phyloP scores from a whole-genome alignment of 2,113 vertebrate species.

The Nerophis ophidion region DNA sequence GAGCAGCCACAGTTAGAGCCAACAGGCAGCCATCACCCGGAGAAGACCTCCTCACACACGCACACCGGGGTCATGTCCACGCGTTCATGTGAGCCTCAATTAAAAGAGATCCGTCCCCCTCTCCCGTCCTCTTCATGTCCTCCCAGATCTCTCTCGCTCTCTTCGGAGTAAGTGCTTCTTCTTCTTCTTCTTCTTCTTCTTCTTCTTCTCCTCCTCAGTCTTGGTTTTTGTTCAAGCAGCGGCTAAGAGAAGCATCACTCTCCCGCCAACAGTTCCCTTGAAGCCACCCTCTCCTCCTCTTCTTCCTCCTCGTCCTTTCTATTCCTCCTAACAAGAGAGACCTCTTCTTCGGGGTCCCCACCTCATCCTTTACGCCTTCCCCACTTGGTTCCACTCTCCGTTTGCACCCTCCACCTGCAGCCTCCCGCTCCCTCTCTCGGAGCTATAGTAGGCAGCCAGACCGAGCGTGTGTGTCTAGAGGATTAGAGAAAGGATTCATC shows the following conservation, averaged over 20 bases:
- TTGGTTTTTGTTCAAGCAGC: conserved; percentile 46
- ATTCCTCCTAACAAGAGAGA: conserved; percentile 34
- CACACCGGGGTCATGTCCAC: conserved; percentile 35
- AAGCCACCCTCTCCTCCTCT: conserved; percentile 24
- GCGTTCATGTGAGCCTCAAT: conserved; percentile 43
- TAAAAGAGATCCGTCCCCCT: conserved; percentile 21
- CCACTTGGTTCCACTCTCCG: conserved; percentile 34
- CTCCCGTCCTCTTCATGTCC: conserved; percentile 43
- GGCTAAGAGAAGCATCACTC: conserved; percentile 28
- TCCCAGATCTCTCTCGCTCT: background rate
- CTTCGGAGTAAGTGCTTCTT: conserved; percentile 12
- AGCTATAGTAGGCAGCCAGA: conserved; percentile 55
- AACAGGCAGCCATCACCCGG: conserved; percentile 29
- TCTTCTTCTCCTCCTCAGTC: conserved; percentile 12
- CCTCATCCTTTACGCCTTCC: conserved; percentile 51
- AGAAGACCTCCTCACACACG: conserved; percentile 24
- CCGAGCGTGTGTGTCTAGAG: conserved; percentile 68
- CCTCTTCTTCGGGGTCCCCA: conserved; percentile 40
- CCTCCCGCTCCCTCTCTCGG: conserved; percentile 45
- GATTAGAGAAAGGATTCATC: conserved; percentile 72
- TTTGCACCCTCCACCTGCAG: conserved; percentile 46
- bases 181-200: conserved; percentile 4
- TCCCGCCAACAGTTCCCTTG: conserved; percentile 14
- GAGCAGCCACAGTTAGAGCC: conserved; percentile 33
- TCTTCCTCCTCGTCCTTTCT: conserved; percentile 12